Percentiles rank a stretch among this genome's conserved stretches.
phyloP scores from a whole-genome alignment of 2,888 invertebrate species.

The Thumatha senex region DNA sequence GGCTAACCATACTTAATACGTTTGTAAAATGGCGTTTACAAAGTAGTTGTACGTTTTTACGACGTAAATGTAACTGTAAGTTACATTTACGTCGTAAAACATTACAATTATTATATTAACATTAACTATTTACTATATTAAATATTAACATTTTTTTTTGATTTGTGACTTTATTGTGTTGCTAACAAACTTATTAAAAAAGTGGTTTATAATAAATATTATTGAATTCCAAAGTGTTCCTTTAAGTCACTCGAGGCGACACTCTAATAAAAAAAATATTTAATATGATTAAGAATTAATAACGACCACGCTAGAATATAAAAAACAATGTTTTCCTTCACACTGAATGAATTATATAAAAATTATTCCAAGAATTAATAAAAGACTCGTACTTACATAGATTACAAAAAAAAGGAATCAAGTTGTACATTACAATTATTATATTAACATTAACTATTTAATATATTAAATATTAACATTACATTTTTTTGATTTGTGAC shows the following conservation, averaged over 20 bases:
- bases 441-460: too few relatives aligned
- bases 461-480: background rate
- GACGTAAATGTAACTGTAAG: background rate
- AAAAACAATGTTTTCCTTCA: too few relatives aligned
- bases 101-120: too few relatives aligned
- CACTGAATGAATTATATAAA: background rate
- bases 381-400: too few relatives aligned
- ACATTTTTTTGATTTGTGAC: slow-evolving; percentile 6
- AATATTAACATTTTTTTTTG: slow-evolving; percentile 1
- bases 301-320: too few relatives aligned
- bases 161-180: background rate
- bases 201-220: too few relatives aligned
- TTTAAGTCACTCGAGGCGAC: too few relatives aligned
- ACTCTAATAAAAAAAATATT: too few relatives aligned
- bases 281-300: too few relatives aligned
- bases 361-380: too few relatives aligned
- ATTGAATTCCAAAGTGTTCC: too few relatives aligned
- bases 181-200: slow-evolving; percentile 1
- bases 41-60: slow-evolving; percentile 9
- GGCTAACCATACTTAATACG: background rate
- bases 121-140: too few relatives aligned
- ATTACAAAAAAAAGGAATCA: slow-evolving; percentile 12
- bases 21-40: slow-evolving; percentile 18
- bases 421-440: slow-evolving; percentile 30
- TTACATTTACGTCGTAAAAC: slow-evolving; percentile 2